Evolutionary conservation across 2,113 vertebrate genomes (phyloP).

Genomic region (Vireo altiloquus): DNA sequence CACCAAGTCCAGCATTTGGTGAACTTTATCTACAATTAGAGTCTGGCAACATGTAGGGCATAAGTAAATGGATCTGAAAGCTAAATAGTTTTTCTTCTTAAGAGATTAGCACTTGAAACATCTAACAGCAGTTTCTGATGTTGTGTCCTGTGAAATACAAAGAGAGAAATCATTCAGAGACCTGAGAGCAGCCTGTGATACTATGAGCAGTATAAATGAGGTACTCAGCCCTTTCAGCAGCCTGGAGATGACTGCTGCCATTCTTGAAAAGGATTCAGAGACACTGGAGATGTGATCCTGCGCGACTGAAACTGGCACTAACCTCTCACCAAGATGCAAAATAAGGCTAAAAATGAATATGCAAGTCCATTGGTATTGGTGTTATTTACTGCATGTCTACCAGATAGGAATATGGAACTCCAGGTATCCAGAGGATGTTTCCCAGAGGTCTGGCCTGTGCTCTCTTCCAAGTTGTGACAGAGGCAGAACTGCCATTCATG

Average conservation of each 20-base stretch:
- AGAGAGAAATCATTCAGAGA: not conserved
- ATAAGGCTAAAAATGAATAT: not conserved
- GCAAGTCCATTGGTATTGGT: not conserved
- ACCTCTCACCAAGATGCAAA: not conserved
- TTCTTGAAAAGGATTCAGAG: not conserved
- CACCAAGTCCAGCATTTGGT: not conserved
- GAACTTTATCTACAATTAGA: not conserved
- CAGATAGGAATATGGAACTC: not conserved
- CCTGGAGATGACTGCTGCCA: not conserved
- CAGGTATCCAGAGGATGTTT: not conserved
- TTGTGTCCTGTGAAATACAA: not conserved
- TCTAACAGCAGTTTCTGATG: not conserved
- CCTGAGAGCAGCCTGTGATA: not conserved
- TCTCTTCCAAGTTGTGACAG: not conserved
- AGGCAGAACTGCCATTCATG: not conserved
- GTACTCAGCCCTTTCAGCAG: not conserved
- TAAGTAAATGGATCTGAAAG: not conserved
- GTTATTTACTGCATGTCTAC: not conserved
- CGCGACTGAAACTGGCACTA: accelerated
- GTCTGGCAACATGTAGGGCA: not conserved
- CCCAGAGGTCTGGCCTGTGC: not conserved
- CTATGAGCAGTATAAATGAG: not conserved
- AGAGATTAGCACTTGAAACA: not conserved
- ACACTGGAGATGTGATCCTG: not conserved
- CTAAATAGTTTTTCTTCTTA: not conserved